phyloP scores from a whole-genome alignment of 2,888 invertebrate genomes.

The Epinotia bilunana region DNA sequence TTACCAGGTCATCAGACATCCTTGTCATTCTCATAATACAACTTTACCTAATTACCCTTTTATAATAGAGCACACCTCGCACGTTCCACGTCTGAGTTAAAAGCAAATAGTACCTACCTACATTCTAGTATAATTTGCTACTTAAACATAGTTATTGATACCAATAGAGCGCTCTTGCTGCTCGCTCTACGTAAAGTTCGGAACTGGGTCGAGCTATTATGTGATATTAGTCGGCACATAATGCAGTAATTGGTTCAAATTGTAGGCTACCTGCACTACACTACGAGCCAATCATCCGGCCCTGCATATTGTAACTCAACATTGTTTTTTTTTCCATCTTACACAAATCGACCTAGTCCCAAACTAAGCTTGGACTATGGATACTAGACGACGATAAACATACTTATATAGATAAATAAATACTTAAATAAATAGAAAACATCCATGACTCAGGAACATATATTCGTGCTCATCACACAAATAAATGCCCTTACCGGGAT shows the following conservation, averaged over 20 bases:
- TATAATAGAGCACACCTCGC: background rate
- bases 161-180: conserved; percentile 10
- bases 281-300: conserved; percentile 10
- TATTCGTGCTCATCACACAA: too few relatives aligned
- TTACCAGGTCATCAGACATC: too few relatives aligned
- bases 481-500: too few relatives aligned
- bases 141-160: conserved; percentile 15
- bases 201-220: conserved; percentile 38
- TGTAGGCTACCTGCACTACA: conserved; percentile 35
- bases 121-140: background rate
- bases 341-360: too few relatives aligned
- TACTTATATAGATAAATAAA: too few relatives aligned
- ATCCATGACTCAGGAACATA: too few relatives aligned
- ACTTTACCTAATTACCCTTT: background rate
- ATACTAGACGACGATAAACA: too few relatives aligned
- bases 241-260: conserved; percentile 42
- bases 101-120: background rate
- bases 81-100: background rate
- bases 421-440: too few relatives aligned
- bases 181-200: conserved; percentile 15
- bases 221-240: conserved; percentile 37
- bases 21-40: too few relatives aligned
- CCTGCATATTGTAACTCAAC: too few relatives aligned
- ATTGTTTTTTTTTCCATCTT: too few relatives aligned
- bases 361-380: too few relatives aligned